These are phyloP conservation scores for Ficedula albicollis DNA, from an alignment of 2,797 vertebrate species.

Conservation along the genomic window DNA sequence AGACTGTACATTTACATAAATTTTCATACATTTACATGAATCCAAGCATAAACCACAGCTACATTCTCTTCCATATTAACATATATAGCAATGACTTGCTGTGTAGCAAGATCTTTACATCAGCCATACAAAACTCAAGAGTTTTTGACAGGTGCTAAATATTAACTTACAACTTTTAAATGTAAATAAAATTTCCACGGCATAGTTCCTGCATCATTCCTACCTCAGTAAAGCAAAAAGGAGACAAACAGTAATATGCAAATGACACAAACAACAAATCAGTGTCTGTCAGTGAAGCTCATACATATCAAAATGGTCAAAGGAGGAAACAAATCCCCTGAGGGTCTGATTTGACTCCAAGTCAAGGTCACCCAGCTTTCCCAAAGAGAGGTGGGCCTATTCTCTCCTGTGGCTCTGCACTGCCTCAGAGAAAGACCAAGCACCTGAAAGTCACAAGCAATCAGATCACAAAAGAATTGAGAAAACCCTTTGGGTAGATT, in stretches of 20 bases:
- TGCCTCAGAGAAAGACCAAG: background rate
- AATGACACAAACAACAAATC: background rate
- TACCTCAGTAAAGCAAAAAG: background rate
- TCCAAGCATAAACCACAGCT: background rate
- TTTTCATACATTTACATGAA: conserved; percentile 20
- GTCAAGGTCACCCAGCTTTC: background rate
- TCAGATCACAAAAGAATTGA: background rate
- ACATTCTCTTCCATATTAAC: background rate
- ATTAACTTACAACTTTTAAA: background rate
- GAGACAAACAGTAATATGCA: background rate
- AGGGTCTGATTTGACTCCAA: background rate
- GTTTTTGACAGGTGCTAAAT: background rate
- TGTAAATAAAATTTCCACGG: background rate
- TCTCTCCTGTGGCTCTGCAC: background rate
- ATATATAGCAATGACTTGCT: background rate
- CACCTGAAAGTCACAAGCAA: background rate
- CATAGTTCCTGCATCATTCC: background rate
- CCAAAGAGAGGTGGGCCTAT: background rate
- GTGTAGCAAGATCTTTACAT: background rate
- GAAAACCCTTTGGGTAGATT: background rate
- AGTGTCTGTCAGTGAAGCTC: background rate
- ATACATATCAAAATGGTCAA: background rate
- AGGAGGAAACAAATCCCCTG: background rate
- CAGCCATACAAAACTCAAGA: background rate
- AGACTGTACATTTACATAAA: background rate